These are phyloP conservation scores for Galagoides demidoff DNA, from an alignment of 2,797 vertebrate species.

Conservation along the genomic window DNA sequence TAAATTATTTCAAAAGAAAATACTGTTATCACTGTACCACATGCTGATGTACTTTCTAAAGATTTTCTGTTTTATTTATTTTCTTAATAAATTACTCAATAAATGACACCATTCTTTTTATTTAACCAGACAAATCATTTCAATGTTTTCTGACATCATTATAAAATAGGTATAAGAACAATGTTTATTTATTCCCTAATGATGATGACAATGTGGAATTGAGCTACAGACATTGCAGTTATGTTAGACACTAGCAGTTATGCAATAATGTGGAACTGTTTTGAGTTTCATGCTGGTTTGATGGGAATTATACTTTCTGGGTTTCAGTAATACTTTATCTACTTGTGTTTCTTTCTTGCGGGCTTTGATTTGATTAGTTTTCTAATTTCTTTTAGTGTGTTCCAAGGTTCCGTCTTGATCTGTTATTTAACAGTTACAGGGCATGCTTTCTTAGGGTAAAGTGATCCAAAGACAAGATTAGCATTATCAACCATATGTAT, in stretches of 20 bases:
- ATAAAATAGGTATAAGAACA: neutral
- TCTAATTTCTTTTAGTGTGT: conserved; percentile 65
- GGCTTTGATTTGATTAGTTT: conserved; percentile 72
- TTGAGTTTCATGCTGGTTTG: conserved; percentile 82
- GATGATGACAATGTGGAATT: neutral
- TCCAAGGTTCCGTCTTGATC: conserved; percentile 65
- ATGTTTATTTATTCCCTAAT: neutral
- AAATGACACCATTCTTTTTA: conserved; percentile 38
- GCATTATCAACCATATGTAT: neutral
- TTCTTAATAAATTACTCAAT: conserved; percentile 49
- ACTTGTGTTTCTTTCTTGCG: conserved; percentile 50
- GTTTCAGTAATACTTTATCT: conserved; percentile 77
- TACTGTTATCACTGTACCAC: neutral
- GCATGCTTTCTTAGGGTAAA: conserved; percentile 62
- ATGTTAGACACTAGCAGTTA: conserved; percentile 74
- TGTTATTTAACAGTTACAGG: conserved; percentile 53
- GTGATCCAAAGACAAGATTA: conserved; percentile 53
- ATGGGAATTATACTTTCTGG: conserved; percentile 77
- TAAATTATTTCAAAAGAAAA: conserved; percentile 68
- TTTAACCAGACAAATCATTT: neutral
- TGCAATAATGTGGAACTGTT: conserved; percentile 78
- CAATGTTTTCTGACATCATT: conserved; percentile 28
- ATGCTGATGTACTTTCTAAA: conserved; percentile 46
- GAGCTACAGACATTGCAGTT: conserved; percentile 66
- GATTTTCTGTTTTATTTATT: conserved; percentile 32